Evolutionary conservation across 2,888 invertebrate genomes (phyloP).

Genomic region (Danaus chrysippus): DNA sequence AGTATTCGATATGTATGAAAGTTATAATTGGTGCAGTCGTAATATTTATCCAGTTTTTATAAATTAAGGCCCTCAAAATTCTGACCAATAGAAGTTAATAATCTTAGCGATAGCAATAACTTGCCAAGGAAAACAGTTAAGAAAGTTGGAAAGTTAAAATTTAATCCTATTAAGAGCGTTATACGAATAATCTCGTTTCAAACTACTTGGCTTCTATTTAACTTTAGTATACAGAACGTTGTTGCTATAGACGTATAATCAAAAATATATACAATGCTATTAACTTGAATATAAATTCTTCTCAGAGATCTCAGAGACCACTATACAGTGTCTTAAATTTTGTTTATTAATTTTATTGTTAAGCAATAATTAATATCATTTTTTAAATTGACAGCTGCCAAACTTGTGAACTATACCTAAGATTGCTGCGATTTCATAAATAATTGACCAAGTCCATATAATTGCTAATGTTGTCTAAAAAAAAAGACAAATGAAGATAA

Average conservation of each 20-base stretch:
- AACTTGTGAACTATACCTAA: no score
- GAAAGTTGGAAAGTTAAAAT: slow-evolving; percentile 31
- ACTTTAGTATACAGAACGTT: slow-evolving; percentile 53
- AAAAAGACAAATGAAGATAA: neutral
- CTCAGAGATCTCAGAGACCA: no score
- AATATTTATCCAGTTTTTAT: neutral
- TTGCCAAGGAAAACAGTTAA: slow-evolving; percentile 17
- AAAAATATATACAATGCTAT: no score
- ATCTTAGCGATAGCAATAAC: slow-evolving; percentile 1
- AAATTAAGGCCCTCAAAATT: neutral
- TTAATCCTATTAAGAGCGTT: slow-evolving; percentile 55
- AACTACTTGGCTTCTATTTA: slow-evolving; percentile 55
- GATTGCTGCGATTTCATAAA: no score
- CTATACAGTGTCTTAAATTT: no score
- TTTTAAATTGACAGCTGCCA: no score
- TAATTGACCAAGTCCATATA: neutral
- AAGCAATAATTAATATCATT: no score
- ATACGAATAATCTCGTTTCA: slow-evolving; percentile 46
- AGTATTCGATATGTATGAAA: no score
- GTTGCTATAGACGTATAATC: neutral
- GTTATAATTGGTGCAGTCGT: no score
- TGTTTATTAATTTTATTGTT: no score
- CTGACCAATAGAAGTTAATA: slow-evolving; percentile 6
- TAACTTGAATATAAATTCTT: no score
- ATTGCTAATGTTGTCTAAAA: no score